phyloP scores from a whole-genome alignment of 2,797 vertebrate species.

The Chromobotia macracanthus region DNA sequence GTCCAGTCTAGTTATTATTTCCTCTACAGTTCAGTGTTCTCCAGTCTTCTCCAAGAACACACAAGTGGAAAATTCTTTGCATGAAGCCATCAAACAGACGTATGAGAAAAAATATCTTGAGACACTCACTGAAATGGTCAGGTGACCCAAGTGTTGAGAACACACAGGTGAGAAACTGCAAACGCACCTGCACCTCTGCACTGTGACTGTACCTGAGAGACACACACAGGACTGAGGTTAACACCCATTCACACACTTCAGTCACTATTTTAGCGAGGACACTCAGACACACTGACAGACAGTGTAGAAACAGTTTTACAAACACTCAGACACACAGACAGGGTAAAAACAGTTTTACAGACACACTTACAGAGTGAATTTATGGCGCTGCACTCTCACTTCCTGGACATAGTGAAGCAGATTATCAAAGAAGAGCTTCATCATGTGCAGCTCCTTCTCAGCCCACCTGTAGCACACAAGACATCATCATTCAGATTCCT shows the following conservation, averaged over 20 bases:
- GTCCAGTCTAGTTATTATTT: too few species aligned
- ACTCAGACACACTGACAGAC: not conserved
- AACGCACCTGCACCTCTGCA: conserved; percentile 96
- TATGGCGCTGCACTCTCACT: conserved; percentile 89
- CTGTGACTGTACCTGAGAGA: conserved; percentile 91
- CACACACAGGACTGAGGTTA: not conserved
- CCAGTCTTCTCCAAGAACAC: too few species aligned
- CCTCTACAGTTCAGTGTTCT: too few species aligned
- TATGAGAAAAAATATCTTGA: not conserved
- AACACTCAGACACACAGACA: not conserved
- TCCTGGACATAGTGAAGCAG: conserved; percentile 96
- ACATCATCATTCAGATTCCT: too few species aligned
- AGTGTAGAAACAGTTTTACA: not conserved
- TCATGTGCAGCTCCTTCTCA: conserved; percentile 98
- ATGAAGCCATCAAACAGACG: not conserved
- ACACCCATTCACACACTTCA: conserved; percentile 3
- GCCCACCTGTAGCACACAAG: conserved; percentile 87
- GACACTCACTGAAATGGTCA: conserved; percentile 94
- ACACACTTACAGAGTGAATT: conserved; percentile 95
- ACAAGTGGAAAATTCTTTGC: not conserved
- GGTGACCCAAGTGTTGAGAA: conserved; percentile 98
- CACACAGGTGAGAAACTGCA: conserved; percentile 97
- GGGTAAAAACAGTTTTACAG: too few species aligned
- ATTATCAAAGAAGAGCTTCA: conserved; percentile 99
- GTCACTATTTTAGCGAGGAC: too few species aligned